Percentiles rank a stretch among this genome's conserved stretches.
Evolutionary conservation across 2,113 vertebrate genomes (phyloP).

Genomic region (Mola mola): DNA sequence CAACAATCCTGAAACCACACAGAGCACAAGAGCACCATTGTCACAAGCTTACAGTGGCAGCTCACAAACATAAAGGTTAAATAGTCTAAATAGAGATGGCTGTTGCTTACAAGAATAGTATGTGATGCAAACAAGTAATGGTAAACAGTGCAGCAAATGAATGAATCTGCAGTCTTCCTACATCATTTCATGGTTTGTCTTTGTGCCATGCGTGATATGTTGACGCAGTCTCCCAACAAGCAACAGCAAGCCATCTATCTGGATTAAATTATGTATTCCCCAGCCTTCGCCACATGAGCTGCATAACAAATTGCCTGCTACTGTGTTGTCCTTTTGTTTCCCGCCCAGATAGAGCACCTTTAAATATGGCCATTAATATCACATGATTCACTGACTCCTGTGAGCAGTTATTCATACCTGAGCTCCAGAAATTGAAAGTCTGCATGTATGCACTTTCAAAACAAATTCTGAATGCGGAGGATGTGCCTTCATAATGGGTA

Average conservation of each 20-base stretch:
- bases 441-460: neutral
- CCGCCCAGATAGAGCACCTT: conserved; percentile 19
- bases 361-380: conserved; percentile 17
- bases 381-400: neutral
- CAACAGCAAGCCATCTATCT: conserved; percentile 66
- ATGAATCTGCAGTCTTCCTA: conserved; percentile 13
- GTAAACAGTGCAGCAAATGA: conserved; percentile 19
- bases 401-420: neutral
- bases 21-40: conserved; percentile 49
- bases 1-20: conserved; percentile 54
- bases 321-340: conserved; percentile 52
- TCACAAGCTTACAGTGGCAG: conserved; percentile 18
- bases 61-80: neutral
- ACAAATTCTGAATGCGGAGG: too few species aligned
- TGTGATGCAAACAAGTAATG: neutral
- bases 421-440: conserved; percentile 1
- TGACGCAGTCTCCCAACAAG: conserved; percentile 48
- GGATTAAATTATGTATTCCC: conserved; percentile 75
- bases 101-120: conserved; percentile 6
- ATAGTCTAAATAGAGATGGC: conserved; percentile 6
- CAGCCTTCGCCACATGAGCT: conserved; percentile 59
- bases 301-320: conserved; percentile 63
- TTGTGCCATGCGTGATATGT: conserved; percentile 26
- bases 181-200: conserved; percentile 43
- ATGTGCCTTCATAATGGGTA: neutral